Evolutionary conservation across 35 echinoderm and acorn worm species (phyloP).

Genomic region (Heliocidaris tuberculata): DNA sequence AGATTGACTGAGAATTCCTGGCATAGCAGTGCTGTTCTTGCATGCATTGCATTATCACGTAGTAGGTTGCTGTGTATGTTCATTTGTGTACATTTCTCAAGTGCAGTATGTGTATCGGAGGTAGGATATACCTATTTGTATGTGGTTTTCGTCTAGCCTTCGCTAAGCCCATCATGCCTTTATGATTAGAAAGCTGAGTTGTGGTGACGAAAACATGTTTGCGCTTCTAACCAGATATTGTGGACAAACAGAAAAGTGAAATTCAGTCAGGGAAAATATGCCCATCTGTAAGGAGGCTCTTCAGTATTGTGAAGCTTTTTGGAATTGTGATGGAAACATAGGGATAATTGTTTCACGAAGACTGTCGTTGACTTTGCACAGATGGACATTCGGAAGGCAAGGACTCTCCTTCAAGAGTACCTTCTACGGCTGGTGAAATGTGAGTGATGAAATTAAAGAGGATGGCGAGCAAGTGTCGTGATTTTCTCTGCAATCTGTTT

Average conservation of each 20-base stretch:
- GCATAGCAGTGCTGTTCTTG: neutral
- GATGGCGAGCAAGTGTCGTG: neutral
- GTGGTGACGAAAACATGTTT: neutral
- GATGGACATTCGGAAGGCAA: neutral
- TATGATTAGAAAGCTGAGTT: neutral
- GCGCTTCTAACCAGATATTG: neutral
- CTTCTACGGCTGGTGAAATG: conserved; percentile 16
- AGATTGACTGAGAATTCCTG: neutral
- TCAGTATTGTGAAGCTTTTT: neutral
- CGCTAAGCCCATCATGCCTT: neutral
- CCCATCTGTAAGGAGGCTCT: neutral
- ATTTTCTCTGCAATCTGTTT: neutral
- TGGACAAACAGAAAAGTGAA: neutral
- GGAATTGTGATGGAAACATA: neutral
- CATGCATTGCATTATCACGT: neutral
- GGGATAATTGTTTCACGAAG: neutral
- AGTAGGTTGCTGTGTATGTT: neutral
- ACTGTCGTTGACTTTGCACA: neutral
- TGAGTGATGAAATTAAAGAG: neutral
- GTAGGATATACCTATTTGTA: neutral
- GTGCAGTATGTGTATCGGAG: neutral
- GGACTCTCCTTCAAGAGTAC: neutral
- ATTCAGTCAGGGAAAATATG: neutral
- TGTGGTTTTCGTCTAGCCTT: neutral
- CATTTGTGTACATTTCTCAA: neutral